Base-by-base conservation (phyloP, 2,113 vertebrate species). In the Turnix velox region DNA sequence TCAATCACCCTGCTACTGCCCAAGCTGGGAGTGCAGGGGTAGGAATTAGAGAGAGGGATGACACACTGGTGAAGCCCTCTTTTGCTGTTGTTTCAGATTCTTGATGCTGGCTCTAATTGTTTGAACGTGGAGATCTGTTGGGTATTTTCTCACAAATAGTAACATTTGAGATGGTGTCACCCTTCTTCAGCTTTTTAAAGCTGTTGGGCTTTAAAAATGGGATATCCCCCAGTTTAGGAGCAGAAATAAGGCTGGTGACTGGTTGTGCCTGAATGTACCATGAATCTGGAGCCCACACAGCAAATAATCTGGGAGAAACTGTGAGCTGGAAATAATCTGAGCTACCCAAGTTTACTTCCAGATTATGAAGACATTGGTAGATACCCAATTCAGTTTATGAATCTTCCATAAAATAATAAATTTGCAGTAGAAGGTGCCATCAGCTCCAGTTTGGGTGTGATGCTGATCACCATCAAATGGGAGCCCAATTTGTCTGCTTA, bases 1-100 rank as follows among this genome's bases (percentile, higher is more conserved):
- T 95, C 92, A 82, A 89, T 96, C 94, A 95, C 75, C 58, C 92
- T 83, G 87, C 73, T 83, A 31, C 77, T 84, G 79, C 49, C 78
- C 73, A 74, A 76, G 72, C 87, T 62, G 73, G 2, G 77, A 63
- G 85, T 18, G 2, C 24, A 12, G 91, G 91, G 84, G 68, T 22
- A 20, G 58, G 87, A 87, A 35, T 61, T 68, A 76, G 90, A 39
- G 93, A 90, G 84, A 79, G 61, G 89, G 81, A 72, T 84, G 91
- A 46, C 84, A 72, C 76, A 10, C 30, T 16, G 31, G 30, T 12
- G 4, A 5, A 76, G 54, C 61, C 49, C 75, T 87, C 49, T 13
- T 72, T 88, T 61, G 58, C 52, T 93, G 93, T n/a, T 18, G 52
- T 87, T 80, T 40, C n/a, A n/a, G 49, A 45, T 11, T 75, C 78